phyloP scores from a whole-genome alignment of 2,113 vertebrate species.

The Leucopsar rothschildi region DNA sequence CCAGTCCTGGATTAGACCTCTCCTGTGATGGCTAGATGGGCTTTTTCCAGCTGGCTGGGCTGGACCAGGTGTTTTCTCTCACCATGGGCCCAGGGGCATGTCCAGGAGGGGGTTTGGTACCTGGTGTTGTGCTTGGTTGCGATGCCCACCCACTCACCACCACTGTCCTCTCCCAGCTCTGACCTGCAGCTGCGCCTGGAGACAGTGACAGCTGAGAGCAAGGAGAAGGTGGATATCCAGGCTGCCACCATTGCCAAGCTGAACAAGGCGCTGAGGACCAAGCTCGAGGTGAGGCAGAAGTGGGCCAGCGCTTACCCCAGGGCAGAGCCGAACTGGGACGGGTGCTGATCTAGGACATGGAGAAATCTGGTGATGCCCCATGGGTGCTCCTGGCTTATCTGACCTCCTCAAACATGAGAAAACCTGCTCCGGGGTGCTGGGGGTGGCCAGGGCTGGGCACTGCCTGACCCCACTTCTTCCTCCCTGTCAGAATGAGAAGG shows the following conservation, averaged over 20 bases:
- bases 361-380: constrained; percentile 13
- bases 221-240: constrained; percentile 31
- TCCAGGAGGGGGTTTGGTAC: neutral
- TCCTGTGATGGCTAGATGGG: neutral
- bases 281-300: constrained; percentile 69
- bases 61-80: neutral
- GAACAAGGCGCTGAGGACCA: constrained; percentile 61
- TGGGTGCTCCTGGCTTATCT: neutral
- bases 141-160: rapidly evolving
- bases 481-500: constrained; percentile 17
- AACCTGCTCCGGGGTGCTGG: rapidly evolving
- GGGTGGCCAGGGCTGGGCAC: neutral
- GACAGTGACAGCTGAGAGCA: neutral
- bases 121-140: rapidly evolving
- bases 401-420: neutral
- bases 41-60: neutral
- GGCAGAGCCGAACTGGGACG: neutral
- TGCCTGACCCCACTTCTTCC: neutral
- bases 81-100: neutral
- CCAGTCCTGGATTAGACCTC: neutral
- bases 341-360: neutral
- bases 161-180: constrained; percentile 23
- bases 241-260: constrained; percentile 57
- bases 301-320: constrained; percentile 37
- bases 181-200: constrained; percentile 58